Evolutionary conservation across 2,113 vertebrate species (phyloP).

Genomic region (Nannobrachium achirus): DNA sequence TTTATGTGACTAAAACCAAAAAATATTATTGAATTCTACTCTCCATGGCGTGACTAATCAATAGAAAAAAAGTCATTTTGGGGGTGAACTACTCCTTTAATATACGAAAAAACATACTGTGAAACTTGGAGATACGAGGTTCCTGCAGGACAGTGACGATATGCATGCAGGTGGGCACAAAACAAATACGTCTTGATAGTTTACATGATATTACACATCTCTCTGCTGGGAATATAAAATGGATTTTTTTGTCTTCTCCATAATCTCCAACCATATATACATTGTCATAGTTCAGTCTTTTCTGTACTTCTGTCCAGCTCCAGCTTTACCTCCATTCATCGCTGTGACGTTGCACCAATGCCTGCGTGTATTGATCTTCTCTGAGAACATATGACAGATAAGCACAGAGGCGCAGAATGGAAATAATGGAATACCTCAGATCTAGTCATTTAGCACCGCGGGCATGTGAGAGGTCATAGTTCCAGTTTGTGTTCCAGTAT

Average conservation of each 20-base stretch:
- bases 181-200: conserved; percentile 46
- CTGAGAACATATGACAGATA: conserved; percentile 69
- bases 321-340: conserved; percentile 65
- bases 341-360: conserved; percentile 58
- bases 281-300: conserved; percentile 68
- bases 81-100: too few species aligned
- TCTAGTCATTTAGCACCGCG: too few species aligned
- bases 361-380: conserved; percentile 70
- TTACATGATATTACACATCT: conserved; percentile 25
- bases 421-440: conserved; percentile 29
- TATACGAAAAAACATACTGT: too few species aligned
- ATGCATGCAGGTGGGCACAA: conserved; percentile 54
- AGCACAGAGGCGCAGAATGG: conserved; percentile 75
- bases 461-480: too few species aligned
- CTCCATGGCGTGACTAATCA: too few species aligned
- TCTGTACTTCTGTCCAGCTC: conserved; percentile 76
- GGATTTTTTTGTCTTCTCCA: conserved; percentile 38
- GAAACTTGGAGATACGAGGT: too few species aligned
- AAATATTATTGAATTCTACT: too few species aligned
- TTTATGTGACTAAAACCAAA: too few species aligned
- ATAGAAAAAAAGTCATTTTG: too few species aligned
- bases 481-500: too few species aligned
- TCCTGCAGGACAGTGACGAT: too few species aligned
- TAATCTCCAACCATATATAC: conserved; percentile 66
- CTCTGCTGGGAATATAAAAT: conserved; percentile 44